Evolutionary conservation across 2,888 invertebrate species (phyloP).

Genomic region (Schrankia costaestrigalis): DNA sequence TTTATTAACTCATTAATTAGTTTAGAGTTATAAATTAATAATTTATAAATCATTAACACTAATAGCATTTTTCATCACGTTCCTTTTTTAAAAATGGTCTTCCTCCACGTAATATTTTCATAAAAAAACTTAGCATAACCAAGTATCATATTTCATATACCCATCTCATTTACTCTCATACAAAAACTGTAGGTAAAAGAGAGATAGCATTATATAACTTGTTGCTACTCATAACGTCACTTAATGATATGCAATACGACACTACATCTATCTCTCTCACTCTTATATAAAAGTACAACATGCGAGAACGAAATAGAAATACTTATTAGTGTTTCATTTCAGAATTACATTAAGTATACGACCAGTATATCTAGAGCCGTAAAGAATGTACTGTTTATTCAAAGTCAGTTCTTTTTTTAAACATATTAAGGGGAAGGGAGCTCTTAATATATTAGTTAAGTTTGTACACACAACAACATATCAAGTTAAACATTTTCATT

Average conservation of each 20-base stretch:
- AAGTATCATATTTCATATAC: conserved; percentile 43
- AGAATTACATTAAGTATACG: conserved; percentile 35
- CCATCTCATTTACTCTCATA: conserved; percentile 29
- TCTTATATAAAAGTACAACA: conserved; percentile 1
- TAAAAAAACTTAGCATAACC: conserved; percentile 37
- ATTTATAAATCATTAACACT: too few relatives aligned
- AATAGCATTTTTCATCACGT: neutral
- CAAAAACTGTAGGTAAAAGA: conserved; percentile 24
- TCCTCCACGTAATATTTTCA: conserved; percentile 39
- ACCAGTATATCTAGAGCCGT: conserved; percentile 37
- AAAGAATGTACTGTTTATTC: conserved; percentile 16
- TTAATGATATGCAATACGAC: conserved; percentile 67
- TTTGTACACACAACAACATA: too few relatives aligned
- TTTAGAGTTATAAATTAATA: too few relatives aligned
- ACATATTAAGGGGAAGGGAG: conserved; percentile 27
- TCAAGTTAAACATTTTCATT: too few relatives aligned
- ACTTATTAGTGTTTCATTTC: conserved; percentile 29
- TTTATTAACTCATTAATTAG: too few relatives aligned
- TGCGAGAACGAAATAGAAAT: conserved; percentile 16
- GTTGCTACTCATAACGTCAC: conserved; percentile 34
- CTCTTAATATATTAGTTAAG: conserved; percentile 32
- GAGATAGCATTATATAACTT: conserved; percentile 35
- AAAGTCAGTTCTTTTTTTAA: conserved; percentile 20
- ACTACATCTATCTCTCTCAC: conserved; percentile 43
- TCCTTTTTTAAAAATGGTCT: conserved; percentile 29